A percentile compares a stretch with the other conserved stretches of the same genome.
Conservation (phyloP, 2,113 vertebrate genomes). For the Nibea coibor region DNA sequence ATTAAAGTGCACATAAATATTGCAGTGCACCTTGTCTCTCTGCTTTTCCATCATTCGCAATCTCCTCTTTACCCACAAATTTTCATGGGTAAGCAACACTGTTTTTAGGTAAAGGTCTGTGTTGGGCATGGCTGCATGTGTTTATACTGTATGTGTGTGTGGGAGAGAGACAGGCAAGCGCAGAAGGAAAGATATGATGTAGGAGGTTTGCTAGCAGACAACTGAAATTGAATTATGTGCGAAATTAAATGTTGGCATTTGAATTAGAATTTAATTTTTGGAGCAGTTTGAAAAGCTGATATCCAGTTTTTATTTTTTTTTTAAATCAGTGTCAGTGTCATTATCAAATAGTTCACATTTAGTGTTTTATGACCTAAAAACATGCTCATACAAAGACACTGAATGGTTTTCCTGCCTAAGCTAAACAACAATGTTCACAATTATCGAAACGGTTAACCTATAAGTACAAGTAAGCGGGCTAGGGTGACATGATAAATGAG, state of each 20-base stretch:
- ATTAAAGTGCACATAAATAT: constrained; percentile 77
- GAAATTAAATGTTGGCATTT: constrained; percentile 7
- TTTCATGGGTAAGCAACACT: constrained; percentile 48
- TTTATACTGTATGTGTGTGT: not conserved
- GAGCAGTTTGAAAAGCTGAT: not conserved
- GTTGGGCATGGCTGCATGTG: constrained; percentile 17
- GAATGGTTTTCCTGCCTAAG: too few species aligned
- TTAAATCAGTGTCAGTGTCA: not conserved
- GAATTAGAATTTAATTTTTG: not conserved
- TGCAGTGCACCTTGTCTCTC: constrained; percentile 62
- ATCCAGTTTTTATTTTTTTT: not conserved
- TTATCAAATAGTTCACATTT: not conserved
- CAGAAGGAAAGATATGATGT: constrained; percentile 35
- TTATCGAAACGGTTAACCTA: not conserved
- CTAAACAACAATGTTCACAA: too few species aligned
- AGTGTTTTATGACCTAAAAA: not conserved
- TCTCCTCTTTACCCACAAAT: constrained; percentile 34
- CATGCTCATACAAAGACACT: not conserved
- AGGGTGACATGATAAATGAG: not conserved
- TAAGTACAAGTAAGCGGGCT: not conserved
- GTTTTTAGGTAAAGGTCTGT: constrained; percentile 52
- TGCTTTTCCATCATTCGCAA: constrained; percentile 67
- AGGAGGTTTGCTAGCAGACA: constrained; percentile 32
- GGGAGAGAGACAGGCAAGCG: constrained; percentile 10
- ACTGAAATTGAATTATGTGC: constrained; percentile 34